Base-by-base conservation (phyloP, 2,797 vertebrate genomes). In the Eulemur coronatus region DNA sequence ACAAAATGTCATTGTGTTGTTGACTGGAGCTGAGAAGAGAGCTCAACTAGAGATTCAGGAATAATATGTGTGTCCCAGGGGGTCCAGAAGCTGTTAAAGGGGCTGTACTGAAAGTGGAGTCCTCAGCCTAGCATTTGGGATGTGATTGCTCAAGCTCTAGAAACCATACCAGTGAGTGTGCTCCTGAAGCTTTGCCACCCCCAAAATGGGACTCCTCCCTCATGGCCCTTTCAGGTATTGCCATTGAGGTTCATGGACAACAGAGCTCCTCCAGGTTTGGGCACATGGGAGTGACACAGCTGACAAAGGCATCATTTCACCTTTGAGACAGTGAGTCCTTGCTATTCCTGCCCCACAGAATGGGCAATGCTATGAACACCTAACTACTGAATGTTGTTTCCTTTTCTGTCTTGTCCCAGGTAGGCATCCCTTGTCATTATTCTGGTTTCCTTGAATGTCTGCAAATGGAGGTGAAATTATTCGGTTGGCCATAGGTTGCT, bases 381-480 rank as follows among this genome's bases (percentile, higher is more conserved):
- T 86, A 50, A 57, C 55, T 48, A 70, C 13, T 63, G 50, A 59
- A 59, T 75, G 48, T 59, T 72, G 35, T 33, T 70, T 57, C n/a
- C 30, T 12, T 94, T 84, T 84, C 24, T 75, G 10, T 94, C 43
- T 17, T 88, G 95, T 94, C 35, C 7, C 41, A 78, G 52, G 57
- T 38, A 33, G 61, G 11, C 3, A 6, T 46, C 9, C 41, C 67
- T 89, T 61, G 18, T 78, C 30, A 33, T 67, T 95, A 50, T 90
- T 84, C 43, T 69, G 6, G 12, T 82, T 73, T 78, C 7, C 52
- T 81, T 72, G 70, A 52, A 15, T 30, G 22, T 75, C 22, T 87
- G 48, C 33, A 78, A 82, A 76, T 38, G 38, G 35, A 89, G 3
- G 33, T 86, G 75, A 46, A 81, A 43, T 76, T 69, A 85, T 67